Base-by-base conservation (phyloP, 2,113 vertebrate species). In the Atractosteus spatula region DNA sequence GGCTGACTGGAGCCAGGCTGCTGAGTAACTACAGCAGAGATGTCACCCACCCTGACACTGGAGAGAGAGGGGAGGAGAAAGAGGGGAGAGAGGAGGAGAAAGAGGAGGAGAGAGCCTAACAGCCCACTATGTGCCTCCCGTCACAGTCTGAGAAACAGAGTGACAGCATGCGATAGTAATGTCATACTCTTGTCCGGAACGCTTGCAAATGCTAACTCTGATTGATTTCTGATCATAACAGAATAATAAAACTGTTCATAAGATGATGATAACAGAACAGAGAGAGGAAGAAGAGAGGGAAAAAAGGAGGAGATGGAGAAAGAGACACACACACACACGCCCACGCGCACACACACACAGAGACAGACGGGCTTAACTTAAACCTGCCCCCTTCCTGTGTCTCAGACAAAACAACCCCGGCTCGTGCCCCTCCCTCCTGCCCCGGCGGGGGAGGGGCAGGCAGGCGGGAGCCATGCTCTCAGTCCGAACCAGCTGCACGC, bases 311-410 rank as follows among this genome's bases (percentile, higher is more conserved):
- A 57, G 55, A 68, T 43, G 41, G 17, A 68, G 56, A n/a, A 12
- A 59, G 56, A 59, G 56, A 13, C 61, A 64, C 16, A 16, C n/a
- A 70, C 74, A 44, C 47, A 55, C 66, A 78, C 67, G 66, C 72
- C 71, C 62, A 57, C 62, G 74, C 70, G 76, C 62, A 74, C 70
- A 72, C 55, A 75, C 55, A 74, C 66, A 47, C 62, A 42, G 61
- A 85, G 76, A 83, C 76, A 84, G 83, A 86, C 82, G 86, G 78
- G 74, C 78, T 80, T 86, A 83, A 76, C 72, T 84, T 84, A 79
- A 83, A 83, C 77, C 85, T 80, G 84, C 82, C 88, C 86, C 87
- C 88, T 87, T 88, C 87, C 86, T 87, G 84, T 84, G 78, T 84
- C 77, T 84, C 84, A 83, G 85, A 85, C 83, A 89, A 79, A 84